Conservation (phyloP, 2,888 invertebrate genomes). For the Heterodera filipjevi region DNA sequence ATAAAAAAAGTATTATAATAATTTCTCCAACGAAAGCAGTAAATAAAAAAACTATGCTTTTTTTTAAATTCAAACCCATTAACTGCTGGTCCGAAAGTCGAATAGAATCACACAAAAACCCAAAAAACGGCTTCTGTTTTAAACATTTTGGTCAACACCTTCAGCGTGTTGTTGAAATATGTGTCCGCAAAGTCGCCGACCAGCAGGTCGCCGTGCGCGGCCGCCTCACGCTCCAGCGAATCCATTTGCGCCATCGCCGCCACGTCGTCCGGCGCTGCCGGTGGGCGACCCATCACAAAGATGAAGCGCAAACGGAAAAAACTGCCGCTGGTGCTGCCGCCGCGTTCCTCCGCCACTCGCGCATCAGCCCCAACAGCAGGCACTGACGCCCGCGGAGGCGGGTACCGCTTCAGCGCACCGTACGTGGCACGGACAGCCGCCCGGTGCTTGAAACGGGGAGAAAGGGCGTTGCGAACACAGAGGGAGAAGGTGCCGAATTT, state of each 20-base stretch:
- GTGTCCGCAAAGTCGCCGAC: slow-evolving; percentile 48
- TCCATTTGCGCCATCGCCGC: not conserved
- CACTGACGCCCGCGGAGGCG: not conserved
- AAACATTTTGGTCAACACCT: too few relatives aligned
- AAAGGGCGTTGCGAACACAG: too few relatives aligned
- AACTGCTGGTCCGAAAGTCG: too few relatives aligned
- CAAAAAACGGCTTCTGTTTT: too few relatives aligned
- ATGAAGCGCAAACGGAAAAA: slow-evolving; percentile 43
- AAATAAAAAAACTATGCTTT: too few relatives aligned
- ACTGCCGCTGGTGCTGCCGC: slow-evolving; percentile 37
- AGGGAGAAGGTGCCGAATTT: too few relatives aligned
- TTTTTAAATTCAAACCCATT: too few relatives aligned
- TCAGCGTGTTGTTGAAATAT: slow-evolving; percentile 57
- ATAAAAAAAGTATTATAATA: too few relatives aligned
- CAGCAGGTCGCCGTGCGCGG: slow-evolving; percentile 47
- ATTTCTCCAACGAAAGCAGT: too few relatives aligned
- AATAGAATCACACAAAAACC: too few relatives aligned
- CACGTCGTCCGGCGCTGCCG: slow-evolving; percentile 16
- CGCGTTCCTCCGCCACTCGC: not conserved
- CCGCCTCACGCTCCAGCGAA: slow-evolving; percentile 38
- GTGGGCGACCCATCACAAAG: slow-evolving; percentile 46
- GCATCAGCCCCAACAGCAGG: not conserved
- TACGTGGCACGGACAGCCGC: not conserved
- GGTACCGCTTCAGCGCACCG: not conserved
- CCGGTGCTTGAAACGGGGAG: not conserved